Base-by-base conservation (phyloP, 2,113 vertebrate species). In the human (Homo sapiens) region DNA sequence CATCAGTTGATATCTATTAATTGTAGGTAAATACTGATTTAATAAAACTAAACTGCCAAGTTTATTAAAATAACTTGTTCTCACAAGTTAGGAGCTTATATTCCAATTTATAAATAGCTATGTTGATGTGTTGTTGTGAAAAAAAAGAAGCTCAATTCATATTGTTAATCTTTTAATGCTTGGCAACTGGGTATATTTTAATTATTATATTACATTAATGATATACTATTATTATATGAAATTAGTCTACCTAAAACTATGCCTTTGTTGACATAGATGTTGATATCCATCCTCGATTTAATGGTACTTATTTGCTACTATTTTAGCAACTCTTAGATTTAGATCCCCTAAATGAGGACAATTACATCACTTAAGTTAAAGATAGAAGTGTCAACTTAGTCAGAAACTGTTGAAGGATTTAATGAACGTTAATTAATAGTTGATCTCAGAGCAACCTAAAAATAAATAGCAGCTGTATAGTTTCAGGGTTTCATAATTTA, bases 11-110 rank as follows among this genome's bases (percentile, higher is more conserved):
- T 82, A 94, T 76, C 85, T 20, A 81, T 94, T 68, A 84, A 85
- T 84, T 96, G 6, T 89, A 57, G 30, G 55, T 86, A 93, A 96
- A 48, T 94, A 38, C 12, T 89, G 94, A 55, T 93, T 96, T 96
- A 95, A 76, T 96, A 52, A 88, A 94, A 59, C 3, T 30, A 80
- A 87, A 50, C 6, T 89, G 12, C 18, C 94, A 45, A 91, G 32
- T 88, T 84, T 95, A 88, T 76, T 89, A 73, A 83, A 95, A 32
- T 76, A 83, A 80, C 55, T 89, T 89, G 5, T 79, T 40, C 23
- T 91, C 50, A 93, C 61, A 96, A 88, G 12, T 89, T 83, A 94
- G 40, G 38, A 90, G 64, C 16, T 59, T 92, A 45, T 84, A 70
- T 73, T 95, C 30, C 18, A 76, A 3, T 90, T 86, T 82, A 3